Conservation (phyloP, 2,113 vertebrate species). For the Pteruthius melanotis region DNA sequence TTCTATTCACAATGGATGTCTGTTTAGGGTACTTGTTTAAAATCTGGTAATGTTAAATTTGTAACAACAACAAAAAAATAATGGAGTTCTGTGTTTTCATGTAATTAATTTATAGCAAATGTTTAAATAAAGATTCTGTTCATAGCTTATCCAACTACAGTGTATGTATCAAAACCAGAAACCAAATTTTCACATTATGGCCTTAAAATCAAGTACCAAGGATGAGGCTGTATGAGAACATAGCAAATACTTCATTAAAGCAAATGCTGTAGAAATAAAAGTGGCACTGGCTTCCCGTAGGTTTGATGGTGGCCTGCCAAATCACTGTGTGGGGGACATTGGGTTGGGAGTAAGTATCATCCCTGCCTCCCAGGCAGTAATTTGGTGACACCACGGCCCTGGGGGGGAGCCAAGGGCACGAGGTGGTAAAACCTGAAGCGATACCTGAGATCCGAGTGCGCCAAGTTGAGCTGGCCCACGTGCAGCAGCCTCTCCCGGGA, state of each 20-base stretch:
- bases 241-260: neutral
- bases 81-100: conserved; percentile 48
- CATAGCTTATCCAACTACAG: conserved; percentile 37
- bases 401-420: neutral
- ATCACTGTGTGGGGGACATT: neutral
- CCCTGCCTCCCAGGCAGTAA: neutral
- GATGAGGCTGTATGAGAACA: conserved; percentile 36
- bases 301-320: neutral
- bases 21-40: conserved; percentile 52
- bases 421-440: neutral
- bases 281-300: neutral
- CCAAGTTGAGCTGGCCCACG: conserved; percentile 71
- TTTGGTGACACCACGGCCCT: neutral
- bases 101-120: conserved; percentile 66
- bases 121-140: conserved; percentile 45
- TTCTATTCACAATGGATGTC: conserved; percentile 60
- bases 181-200: conserved; percentile 12
- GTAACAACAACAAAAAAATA: conserved; percentile 60
- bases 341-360: neutral
- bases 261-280: conserved; percentile 1
- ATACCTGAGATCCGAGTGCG: conserved; percentile 79
- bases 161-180: conserved; percentile 57
- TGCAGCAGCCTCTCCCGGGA: conserved; percentile 75
- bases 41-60: conserved; percentile 62
- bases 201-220: conserved; percentile 36